These are phyloP conservation scores for Betta splendens DNA, from an alignment of 2,797 vertebrate species.

Conservation along the genomic window DNA sequence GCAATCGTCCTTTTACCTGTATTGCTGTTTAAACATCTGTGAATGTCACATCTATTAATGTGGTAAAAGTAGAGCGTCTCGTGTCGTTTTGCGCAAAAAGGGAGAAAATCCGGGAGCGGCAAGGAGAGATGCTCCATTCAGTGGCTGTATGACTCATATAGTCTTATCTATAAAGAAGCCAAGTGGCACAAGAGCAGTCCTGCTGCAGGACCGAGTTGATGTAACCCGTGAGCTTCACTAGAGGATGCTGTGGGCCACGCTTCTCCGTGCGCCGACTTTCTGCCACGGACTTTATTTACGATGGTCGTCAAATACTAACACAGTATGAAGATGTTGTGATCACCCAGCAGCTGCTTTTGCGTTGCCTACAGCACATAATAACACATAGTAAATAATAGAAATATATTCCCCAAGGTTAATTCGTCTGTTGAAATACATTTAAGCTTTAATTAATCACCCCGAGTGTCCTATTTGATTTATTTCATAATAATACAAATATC, in stretches of 20 bases:
- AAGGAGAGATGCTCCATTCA: slow-evolving; percentile 61
- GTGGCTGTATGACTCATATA: slow-evolving; percentile 79
- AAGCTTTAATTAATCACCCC: neutral
- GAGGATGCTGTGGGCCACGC: slow-evolving; percentile 64
- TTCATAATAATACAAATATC: neutral
- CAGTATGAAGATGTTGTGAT: neutral
- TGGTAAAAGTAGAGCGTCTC: slow-evolving; percentile 45
- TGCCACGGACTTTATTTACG: slow-evolving; percentile 17
- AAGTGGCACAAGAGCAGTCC: slow-evolving; percentile 70
- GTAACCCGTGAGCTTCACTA: slow-evolving; percentile 65
- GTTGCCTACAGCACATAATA: neutral
- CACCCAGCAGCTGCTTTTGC: slow-evolving; percentile 20
- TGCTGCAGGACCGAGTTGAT: slow-evolving; percentile 76
- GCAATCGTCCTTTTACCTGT: slow-evolving; percentile 3
- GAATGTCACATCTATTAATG: slow-evolving; percentile 9
- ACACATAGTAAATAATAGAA: slow-evolving; percentile 5
- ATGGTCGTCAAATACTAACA: slow-evolving; percentile 9
- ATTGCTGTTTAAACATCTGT: neutral
- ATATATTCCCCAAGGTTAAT: neutral
- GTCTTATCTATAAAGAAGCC: slow-evolving; percentile 76
- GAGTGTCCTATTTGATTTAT: neutral
- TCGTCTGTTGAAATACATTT: neutral
- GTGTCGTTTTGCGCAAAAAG: slow-evolving; percentile 46
- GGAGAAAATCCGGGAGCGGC: slow-evolving; percentile 36
- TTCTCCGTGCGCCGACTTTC: slow-evolving; percentile 27